Conservation (phyloP, 2,113 vertebrate genomes). For the Campylomormyrus tamandua region DNA sequence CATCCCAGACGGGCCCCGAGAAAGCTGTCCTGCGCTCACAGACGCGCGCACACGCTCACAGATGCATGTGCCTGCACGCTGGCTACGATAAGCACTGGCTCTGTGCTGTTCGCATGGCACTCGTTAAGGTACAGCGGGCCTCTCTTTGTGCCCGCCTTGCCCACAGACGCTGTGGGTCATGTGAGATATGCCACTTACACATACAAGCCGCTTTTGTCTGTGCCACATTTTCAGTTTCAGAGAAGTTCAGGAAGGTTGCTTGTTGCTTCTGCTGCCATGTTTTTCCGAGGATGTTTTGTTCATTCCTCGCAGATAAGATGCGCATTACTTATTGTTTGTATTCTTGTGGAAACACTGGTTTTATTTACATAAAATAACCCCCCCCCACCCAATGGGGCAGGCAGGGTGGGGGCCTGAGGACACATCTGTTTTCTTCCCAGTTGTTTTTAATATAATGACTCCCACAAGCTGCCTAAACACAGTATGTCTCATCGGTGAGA, state of each 20-base stretch:
- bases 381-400: neutral
- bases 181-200: neutral
- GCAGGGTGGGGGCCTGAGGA: neutral
- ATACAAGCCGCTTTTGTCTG: neutral
- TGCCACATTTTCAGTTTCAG: neutral
- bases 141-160: neutral
- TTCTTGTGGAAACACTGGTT: neutral
- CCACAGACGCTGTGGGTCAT: neutral
- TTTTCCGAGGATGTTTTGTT: neutral
- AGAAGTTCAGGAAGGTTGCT: neutral
- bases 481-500: neutral
- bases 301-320: neutral
- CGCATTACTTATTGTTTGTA: neutral
- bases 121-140: neutral
- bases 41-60: neutral
- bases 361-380: neutral
- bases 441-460: neutral
- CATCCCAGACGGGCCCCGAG: neutral
- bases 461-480: neutral
- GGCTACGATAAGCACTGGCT: neutral
- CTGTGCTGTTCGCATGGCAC: neutral
- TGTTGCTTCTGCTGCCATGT: neutral
- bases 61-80: neutral
- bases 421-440: neutral
- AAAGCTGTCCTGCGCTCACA: neutral